These are phyloP conservation scores for Drosophila teissieri DNA, from an alignment of 1,140 invertebrate species.

Conservation along the genomic window DNA sequence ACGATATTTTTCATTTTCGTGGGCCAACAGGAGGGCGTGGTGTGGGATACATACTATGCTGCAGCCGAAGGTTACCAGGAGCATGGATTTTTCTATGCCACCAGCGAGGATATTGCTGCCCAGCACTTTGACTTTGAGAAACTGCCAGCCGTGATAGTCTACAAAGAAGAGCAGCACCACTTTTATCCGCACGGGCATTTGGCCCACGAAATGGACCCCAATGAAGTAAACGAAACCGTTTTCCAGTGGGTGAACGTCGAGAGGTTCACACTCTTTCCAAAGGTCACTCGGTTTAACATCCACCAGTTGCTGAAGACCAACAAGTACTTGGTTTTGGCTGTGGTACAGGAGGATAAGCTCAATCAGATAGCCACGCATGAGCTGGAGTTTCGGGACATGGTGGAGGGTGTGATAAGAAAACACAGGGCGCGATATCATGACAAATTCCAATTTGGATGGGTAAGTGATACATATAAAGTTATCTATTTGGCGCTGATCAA, in stretches of 20 bases:
- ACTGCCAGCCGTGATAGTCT: slow-evolving; percentile 91
- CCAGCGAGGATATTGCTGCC: slow-evolving; percentile 88
- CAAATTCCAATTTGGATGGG: slow-evolving; percentile 96
- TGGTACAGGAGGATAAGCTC: slow-evolving; percentile 94
- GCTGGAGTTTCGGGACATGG: slow-evolving; percentile 93
- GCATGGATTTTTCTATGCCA: slow-evolving; percentile 93
- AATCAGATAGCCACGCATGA: slow-evolving; percentile 92
- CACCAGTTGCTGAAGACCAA: slow-evolving; percentile 92
- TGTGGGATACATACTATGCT: slow-evolving; percentile 92
- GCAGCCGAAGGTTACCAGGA: slow-evolving; percentile 92
- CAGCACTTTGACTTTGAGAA: slow-evolving; percentile 89
- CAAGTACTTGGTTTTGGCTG: slow-evolving; percentile 93
- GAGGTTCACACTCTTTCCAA: slow-evolving; percentile 95
- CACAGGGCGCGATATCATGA: slow-evolving; percentile 92
- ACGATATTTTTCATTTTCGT: slow-evolving; percentile 95
- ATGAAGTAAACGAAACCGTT: slow-evolving; percentile 88
- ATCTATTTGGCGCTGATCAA: too few relatives aligned
- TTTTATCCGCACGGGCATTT: slow-evolving; percentile 87
- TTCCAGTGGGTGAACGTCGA: slow-evolving; percentile 95
- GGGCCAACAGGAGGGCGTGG: slow-evolving; percentile 89
- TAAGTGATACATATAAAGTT: slow-evolving; percentile 26
- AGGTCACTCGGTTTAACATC: slow-evolving; percentile 92
- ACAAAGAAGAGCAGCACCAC: slow-evolving; percentile 91
- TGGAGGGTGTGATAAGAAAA: slow-evolving; percentile 92
- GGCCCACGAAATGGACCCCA: slow-evolving; percentile 85